A percentile compares a stretch with the other conserved stretches of the same genome.
Conservation (phyloP, 35 echinoderm and acorn worm species). For the Strongylocentrotus purpuratus region DNA sequence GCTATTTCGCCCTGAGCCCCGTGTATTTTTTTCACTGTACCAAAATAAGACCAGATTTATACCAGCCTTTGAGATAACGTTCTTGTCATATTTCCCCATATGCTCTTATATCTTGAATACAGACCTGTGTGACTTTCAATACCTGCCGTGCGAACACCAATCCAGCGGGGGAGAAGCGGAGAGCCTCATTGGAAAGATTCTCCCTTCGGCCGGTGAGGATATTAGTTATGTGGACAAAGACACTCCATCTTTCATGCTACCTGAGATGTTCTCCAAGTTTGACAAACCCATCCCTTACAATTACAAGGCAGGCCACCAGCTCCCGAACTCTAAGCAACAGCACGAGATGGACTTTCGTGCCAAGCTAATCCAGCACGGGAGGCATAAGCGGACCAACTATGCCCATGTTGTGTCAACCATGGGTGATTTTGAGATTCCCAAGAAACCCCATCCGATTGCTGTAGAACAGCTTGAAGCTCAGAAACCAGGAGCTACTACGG, state of each 20-base stretch:
- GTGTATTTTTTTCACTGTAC: too few species aligned
- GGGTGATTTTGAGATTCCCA: constrained; percentile 52
- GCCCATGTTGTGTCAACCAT: constrained; percentile 64
- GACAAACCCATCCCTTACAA: constrained; percentile 62
- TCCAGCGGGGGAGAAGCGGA: not conserved
- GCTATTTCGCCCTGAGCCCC: too few species aligned
- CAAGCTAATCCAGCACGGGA: constrained; percentile 30
- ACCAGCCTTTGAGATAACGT: too few species aligned
- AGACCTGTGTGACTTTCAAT: constrained; percentile 72
- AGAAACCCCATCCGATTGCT: constrained; percentile 60
- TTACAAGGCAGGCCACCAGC: constrained; percentile 70
- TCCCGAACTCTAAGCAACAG: not conserved
- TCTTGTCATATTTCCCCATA: not conserved
- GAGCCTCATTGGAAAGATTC: constrained; percentile 61
- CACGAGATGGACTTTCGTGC: not conserved
- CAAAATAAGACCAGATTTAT: too few species aligned
- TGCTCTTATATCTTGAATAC: not conserved
- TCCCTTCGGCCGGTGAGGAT: constrained; percentile 68
- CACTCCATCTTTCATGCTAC: constrained; percentile 61
- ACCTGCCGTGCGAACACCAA: constrained; percentile 54
- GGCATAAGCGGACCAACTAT: constrained; percentile 15
- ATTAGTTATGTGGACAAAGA: constrained; percentile 63
- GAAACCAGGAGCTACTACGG: constrained; percentile 38
- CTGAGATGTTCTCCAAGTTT: constrained; percentile 72
- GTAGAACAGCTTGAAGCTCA: constrained; percentile 28